A percentile compares a stretch with the other conserved stretches of the same genome.
phyloP scores from a whole-genome alignment of 2,888 invertebrate genomes.

The Acrobasis consociella region DNA sequence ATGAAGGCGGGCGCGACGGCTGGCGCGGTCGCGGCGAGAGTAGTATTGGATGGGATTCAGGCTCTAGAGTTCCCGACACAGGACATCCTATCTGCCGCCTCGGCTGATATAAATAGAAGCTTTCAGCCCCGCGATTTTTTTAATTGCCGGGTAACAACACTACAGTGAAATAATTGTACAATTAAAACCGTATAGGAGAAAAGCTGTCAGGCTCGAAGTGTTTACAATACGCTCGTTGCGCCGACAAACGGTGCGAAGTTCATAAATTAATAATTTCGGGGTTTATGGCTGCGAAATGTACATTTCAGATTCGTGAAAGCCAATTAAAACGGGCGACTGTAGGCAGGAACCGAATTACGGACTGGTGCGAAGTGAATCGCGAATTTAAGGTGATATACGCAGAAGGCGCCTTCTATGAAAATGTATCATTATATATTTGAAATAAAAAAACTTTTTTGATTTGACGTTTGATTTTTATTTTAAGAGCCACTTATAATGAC shows the following conservation, averaged over 20 bases:
- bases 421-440: too few relatives aligned
- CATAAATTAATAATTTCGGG: slow-evolving; percentile 41
- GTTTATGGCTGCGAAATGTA: slow-evolving; percentile 32
- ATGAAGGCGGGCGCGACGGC: slow-evolving; percentile 35
- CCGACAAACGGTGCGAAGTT: slow-evolving; percentile 37
- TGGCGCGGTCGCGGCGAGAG: slow-evolving; percentile 22
- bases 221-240: slow-evolving; percentile 11
- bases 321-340: slow-evolving; percentile 46
- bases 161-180: slow-evolving; percentile 34
- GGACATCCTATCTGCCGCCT: neutral
- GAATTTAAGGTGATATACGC: slow-evolving; percentile 30
- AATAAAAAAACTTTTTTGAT: too few relatives aligned
- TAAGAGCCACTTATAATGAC: too few relatives aligned
- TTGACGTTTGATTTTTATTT: too few relatives aligned
- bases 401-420: too few relatives aligned
- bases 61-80: neutral
- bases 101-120: slow-evolving; percentile 45
- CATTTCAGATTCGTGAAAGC: slow-evolving; percentile 40
- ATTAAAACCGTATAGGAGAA: slow-evolving; percentile 27
- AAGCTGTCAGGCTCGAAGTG: slow-evolving; percentile 27
- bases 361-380: slow-evolving; percentile 42
- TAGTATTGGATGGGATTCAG: neutral
- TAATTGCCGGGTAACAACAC: slow-evolving; percentile 31
- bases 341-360: slow-evolving; percentile 27
- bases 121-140: slow-evolving; percentile 52